A percentile compares a stretch with the other conserved stretches of the same genome.
phyloP scores from a whole-genome alignment of 1,140 invertebrate genomes.

The Aleiodes sp. region DNA sequence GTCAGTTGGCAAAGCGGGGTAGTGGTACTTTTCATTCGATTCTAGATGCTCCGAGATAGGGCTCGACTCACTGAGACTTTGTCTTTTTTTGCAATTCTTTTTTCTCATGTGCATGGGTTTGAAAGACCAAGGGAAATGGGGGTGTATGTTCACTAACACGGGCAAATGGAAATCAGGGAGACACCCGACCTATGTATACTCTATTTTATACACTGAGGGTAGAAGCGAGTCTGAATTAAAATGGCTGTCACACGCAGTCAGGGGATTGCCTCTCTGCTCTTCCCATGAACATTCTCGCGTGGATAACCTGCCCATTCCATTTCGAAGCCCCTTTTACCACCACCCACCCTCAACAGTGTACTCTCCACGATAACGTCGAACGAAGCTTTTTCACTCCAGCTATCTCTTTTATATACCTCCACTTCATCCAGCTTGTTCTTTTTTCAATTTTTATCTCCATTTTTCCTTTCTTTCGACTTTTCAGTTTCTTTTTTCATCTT shows the following conservation, averaged over 20 bases:
- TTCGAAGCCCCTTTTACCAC: not conserved
- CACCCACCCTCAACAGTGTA: not conserved
- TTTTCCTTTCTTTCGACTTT: not conserved
- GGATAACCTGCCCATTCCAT: not conserved
- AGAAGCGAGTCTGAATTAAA: conserved; percentile 51
- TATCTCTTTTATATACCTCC: conserved; percentile 2
- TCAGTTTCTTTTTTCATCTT: not conserved
- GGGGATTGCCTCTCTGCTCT: conserved; percentile 33
- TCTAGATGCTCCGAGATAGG: conserved; percentile 49
- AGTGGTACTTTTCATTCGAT: conserved; percentile 50
- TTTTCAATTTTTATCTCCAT: not conserved
- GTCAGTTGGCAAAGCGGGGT: conserved; percentile 46
- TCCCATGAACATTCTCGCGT: not conserved
- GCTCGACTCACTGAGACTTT: not conserved
- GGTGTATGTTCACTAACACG: conserved; percentile 41
- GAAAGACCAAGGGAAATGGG: conserved; percentile 4
- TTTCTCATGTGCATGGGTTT: conserved; percentile 28
- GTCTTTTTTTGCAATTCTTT: not conserved
- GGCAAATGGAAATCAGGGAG: conserved; percentile 51
- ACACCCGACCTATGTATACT: conserved; percentile 35
- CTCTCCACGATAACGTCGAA: conserved; percentile 6
- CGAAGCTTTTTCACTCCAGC: conserved; percentile 14
- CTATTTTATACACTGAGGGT: conserved; percentile 20
- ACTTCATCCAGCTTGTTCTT: not conserved
- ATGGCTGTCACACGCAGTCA: conserved; percentile 57